phyloP scores from a whole-genome alignment of 1,140 invertebrate genomes.

The Mactra quadrangularis region DNA sequence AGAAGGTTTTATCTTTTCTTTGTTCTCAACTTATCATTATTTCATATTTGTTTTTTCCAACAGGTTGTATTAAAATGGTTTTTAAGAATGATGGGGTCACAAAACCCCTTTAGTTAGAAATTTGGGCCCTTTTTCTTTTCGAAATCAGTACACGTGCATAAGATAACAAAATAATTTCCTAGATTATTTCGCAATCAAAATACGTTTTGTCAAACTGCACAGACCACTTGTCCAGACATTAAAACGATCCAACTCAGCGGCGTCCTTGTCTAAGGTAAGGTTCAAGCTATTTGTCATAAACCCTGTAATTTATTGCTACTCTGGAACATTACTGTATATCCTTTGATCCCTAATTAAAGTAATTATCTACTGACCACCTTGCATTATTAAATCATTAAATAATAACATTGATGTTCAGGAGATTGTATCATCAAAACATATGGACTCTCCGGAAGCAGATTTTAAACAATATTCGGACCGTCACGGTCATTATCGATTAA shows the following conservation, averaged over 20 bases:
- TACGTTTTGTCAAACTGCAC: too few species aligned
- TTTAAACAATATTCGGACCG: not conserved
- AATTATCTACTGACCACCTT: not conserved
- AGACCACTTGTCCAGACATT: too few species aligned
- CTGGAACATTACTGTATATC: not conserved
- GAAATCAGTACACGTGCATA: too few species aligned
- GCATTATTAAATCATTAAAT: not conserved
- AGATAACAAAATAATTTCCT: too few species aligned
- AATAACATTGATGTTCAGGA: constrained; percentile 14
- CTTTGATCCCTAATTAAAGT: not conserved
- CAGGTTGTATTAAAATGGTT: not conserved
- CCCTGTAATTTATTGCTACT: too few species aligned
- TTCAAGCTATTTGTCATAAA: too few species aligned
- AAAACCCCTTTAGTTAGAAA: too few species aligned
- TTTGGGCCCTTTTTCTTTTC: too few species aligned
- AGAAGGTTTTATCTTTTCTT: not conserved
- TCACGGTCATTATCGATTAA: constrained; percentile 30
- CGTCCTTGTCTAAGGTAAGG: too few species aligned
- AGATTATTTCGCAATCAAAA: too few species aligned
- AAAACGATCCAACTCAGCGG: too few species aligned
- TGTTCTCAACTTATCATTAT: constrained; percentile 17
- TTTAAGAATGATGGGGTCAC: too few species aligned
- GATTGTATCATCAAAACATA: not conserved
- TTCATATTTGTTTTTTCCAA: constrained; percentile 21
- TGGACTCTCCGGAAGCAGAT: constrained; percentile 9